Base-by-base conservation (phyloP, 2,113 vertebrate species). In the Jaculus jaculus region DNA sequence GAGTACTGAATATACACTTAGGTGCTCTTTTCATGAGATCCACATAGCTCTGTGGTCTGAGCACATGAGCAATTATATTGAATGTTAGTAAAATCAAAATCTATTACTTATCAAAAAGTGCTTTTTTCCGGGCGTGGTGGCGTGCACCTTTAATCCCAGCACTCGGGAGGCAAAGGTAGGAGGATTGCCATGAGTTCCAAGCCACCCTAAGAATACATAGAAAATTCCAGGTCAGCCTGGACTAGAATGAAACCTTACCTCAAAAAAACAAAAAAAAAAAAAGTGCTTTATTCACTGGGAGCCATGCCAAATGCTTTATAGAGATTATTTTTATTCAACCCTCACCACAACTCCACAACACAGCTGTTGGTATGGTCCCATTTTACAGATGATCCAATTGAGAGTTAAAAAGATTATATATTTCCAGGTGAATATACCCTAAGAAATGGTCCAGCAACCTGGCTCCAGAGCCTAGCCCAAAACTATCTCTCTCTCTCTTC, bases 71-170 rank as follows among this genome's bases (percentile, higher is more conserved):
- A 47, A 73, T 68, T 77, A 77, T 63, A 73, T 7, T 65, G 68
- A 87, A 60, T 88, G 77, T 94, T 73, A 93, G 66, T 87, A 87
- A 87, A 58, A 77, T 61, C 73, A 83, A 93, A 83, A 81, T 28
- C 34, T 84, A 66, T 17, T 87, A n/a, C 65, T 91, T 75, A 89
- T 37, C 47, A 28, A 89, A 47, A n/a, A n/a, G n/a, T n/a, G n/a
- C n/a, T n/a, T n/a, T n/a, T n/a, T n/a, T n/a, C n/a, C n/a, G n/a
- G n/a, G n/a, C n/a, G n/a, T n/a, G n/a, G n/a, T n/a, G n/a, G n/a
- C n/a, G n/a, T n/a, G n/a, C n/a, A n/a, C n/a, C n/a, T n/a, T n/a
- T n/a, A n/a, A n/a, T n/a, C n/a, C n/a, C n/a, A n/a, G n/a, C n/a
- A n/a, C n/a, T n/a, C n/a, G n/a, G n/a, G n/a, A n/a, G n/a, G n/a